A percentile compares a stretch with the other conserved stretches of the same genome.
Conservation (phyloP, 2,888 invertebrate genomes). For the Trichogramma dendrolimi region DNA sequence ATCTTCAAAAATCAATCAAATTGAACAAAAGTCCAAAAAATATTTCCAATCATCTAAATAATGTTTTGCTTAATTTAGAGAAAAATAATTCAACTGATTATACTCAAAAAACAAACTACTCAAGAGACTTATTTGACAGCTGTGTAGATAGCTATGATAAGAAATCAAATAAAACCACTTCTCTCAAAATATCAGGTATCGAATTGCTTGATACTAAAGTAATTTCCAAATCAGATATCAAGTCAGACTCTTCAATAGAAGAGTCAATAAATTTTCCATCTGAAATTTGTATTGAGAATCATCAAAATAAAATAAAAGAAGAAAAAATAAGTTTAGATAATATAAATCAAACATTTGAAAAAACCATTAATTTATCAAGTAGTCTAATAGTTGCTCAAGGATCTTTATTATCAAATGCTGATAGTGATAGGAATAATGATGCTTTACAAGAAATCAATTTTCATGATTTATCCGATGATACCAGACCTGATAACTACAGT, state of each 20-base stretch:
- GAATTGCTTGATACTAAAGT: conserved; percentile 3
- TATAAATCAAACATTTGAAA: conserved; percentile 8
- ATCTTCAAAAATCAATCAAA: neutral
- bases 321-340: conserved; percentile 2
- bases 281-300: neutral
- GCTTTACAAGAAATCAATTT: neutral
- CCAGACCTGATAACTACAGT: neutral
- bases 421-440: neutral
- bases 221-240: conserved; percentile 5
- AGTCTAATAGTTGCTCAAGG: conserved; percentile 12
- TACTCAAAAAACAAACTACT: too few species aligned
- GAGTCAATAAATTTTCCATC: neutral
- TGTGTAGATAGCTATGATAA: too few species aligned
- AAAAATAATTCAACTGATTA: neutral
- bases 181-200: conserved; percentile 4
- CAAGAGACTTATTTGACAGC: too few species aligned
- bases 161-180: too few species aligned
- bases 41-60: conserved; percentile 35
- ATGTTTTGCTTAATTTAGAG: conserved; percentile 1
- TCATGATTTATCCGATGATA: neutral
- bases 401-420: conserved; percentile 7
- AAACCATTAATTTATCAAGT: neutral
- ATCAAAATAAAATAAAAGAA: conserved; percentile 2
- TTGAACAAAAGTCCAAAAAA: conserved; percentile 21
- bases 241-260: neutral